Base-by-base conservation (phyloP, 2,888 invertebrate genomes). In the Apocheima hispidaria region DNA sequence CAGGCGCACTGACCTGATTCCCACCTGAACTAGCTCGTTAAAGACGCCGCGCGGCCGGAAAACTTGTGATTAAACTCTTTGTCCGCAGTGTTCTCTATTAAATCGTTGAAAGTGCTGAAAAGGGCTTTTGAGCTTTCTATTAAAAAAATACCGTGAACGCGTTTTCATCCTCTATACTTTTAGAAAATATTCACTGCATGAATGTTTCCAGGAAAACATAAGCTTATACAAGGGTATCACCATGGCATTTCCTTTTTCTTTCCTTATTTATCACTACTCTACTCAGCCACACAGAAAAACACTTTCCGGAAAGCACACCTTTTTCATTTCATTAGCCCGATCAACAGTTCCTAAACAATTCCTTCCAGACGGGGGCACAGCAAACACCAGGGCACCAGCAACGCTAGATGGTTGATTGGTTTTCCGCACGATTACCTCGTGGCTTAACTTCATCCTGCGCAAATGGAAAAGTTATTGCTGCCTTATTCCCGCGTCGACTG, bases 41-140 rank as follows among this genome's bases (percentile, higher is more conserved):
- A 66, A 62, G 62, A 65, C 64, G 62, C 66, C 30, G 52, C 56
- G 56, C 28, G 41, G 53, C 44, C 54, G 49, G 57, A 36, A 57
- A 60, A 60, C 50, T 67, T 58, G 61, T 63, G 57, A 66, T 69
- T 63, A 63, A 69, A 65, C 65, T 66, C 69, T 69, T 65, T 66
- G 69, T 69, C 58, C 63, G 57, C 63, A 60, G 58, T 61, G 62
- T 63, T 48, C 46, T 64, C 63, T 59, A 64, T 69, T 65, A 69
- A 61, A 54, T 60, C 58, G 63, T 50, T 41, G 41, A 36, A 59
- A 53, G 30, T 20, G 46, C n/a, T 18, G 46, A 46, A 30, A 30
- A 51, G 30, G 28, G 53, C 30, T 51, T 48, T 55, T 26, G 21
- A 48, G 56, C 10, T 38, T 48, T 55, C 16, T 16, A 18, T 9